Evolutionary conservation across 1,140 invertebrate genomes (phyloP), one percentile per base, ranked within the genome.

Genomic region (Teleopsis dalmanni): DNA sequence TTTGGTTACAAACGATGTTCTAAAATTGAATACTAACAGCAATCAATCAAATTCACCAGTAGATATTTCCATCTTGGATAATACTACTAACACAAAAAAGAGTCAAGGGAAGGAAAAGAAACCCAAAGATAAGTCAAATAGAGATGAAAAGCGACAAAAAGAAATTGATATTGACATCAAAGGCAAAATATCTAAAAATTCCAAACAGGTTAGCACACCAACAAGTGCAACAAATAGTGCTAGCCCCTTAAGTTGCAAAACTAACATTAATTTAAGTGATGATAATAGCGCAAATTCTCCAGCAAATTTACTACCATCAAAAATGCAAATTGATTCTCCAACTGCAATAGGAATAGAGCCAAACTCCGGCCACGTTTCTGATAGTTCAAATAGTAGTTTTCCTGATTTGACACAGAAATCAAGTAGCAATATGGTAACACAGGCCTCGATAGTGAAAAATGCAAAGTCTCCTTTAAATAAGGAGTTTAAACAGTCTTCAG

Each of bases 361-460:
- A 14, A 4, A 51, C 57, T 4, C 53, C 73, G 18, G 34, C 34
- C n/a, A 42, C 26, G 10, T 6, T 38, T 68, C 57, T 50, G 74
- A 57, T 53, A 75, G 56, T 62, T 71, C 51, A 43, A 73, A 57
- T 62, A 73, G 65, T 31, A 70, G 67, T 37, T 64, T 68, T 41
- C 60, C 61, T 3, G 67, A 70, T 41, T 19, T 67, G 56, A 63
- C 57, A 13, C 40, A 29, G 26, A 38, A 43, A 25, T 14, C 48
- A 18, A 2, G 16, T 2, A 40, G n/a, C 11, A 40, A 21, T 16
- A 31, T 18, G 11, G 25, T 33, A 33, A 37, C 41, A 38, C 19
- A 40, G 3, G 16, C n/a, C 9, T 19, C 42, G n/a, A n/a, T n/a
- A n/a, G n/a, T n/a, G n/a, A n/a, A n/a, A n/a, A n/a, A n/a, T n/a